Conservation (phyloP, 1,140 invertebrate species). For the Drosophila pruinosa region DNA sequence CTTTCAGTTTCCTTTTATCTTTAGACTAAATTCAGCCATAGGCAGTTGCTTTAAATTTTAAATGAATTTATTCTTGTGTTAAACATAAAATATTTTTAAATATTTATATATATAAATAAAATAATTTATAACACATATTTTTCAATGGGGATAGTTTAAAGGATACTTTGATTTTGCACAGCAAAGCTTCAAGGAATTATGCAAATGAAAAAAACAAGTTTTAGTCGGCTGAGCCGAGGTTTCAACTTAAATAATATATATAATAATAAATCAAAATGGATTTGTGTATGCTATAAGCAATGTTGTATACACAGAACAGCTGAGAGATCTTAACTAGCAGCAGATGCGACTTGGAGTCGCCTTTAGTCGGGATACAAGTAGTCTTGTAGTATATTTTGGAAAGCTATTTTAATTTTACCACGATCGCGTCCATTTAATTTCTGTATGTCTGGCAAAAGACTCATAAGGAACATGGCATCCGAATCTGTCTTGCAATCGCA, state of each 20-base stretch:
- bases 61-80: constrained; percentile 72
- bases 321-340: constrained; percentile 35
- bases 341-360: constrained; percentile 30
- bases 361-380: constrained; percentile 78
- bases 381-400: constrained; percentile 80
- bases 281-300: constrained; percentile 44
- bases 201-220: constrained; percentile 11
- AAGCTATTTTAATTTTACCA: constrained; percentile 80
- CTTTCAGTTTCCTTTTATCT: no score
- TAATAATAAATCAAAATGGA: constrained; percentile 4
- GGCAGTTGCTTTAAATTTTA: constrained; percentile 52
- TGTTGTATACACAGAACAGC: constrained; percentile 57
- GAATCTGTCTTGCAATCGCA: constrained; percentile 81
- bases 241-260: not conserved
- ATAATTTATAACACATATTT: constrained; percentile 54
- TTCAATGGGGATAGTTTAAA: constrained; percentile 46
- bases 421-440: constrained; percentile 79
- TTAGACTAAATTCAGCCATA: constrained; percentile 43
- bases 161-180: constrained; percentile 57
- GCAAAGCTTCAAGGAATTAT: constrained; percentile 42
- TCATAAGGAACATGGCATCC: constrained; percentile 82
- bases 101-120: constrained; percentile 61
- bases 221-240: constrained; percentile 46
- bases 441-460: constrained; percentile 77
- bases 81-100: constrained; percentile 71